A percentile compares a stretch with the other conserved stretches of the same genome.
phyloP scores from a whole-genome alignment of 1,140 invertebrate genomes.

The Magallana ariakensis region DNA sequence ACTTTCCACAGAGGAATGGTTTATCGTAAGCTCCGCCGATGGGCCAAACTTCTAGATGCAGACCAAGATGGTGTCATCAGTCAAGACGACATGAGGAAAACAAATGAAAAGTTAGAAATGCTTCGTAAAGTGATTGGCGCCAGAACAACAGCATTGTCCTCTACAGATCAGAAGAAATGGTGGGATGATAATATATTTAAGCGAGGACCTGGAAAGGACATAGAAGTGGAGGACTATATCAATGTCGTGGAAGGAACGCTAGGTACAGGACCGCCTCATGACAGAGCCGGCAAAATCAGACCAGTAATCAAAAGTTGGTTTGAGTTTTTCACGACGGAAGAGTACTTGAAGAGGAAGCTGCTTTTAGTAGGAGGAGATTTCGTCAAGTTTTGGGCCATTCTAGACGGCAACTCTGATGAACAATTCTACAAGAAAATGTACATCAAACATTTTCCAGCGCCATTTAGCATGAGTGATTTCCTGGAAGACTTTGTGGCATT shows the following conservation, averaged over 20 bases:
- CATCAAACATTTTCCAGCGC: not conserved
- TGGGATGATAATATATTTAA: conserved; percentile 32
- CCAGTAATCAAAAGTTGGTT: not conserved
- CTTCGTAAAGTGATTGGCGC: not conserved
- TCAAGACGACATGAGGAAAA: conserved; percentile 26
- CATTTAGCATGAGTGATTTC: not conserved
- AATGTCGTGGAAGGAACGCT: not conserved
- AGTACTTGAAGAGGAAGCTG: not conserved
- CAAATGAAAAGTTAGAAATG: conserved; percentile 22
- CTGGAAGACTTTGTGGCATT: not conserved
- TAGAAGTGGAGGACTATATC: conserved; percentile 8
- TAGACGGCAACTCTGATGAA: not conserved
- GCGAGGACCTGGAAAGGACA: not conserved
- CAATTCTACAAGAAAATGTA: not conserved
- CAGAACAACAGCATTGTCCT: not conserved
- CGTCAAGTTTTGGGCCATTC: not conserved
- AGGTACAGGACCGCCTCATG: not conserved
- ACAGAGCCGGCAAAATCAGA: not conserved
- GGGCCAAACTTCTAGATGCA: conserved; percentile 25
- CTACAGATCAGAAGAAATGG: conserved; percentile 25
- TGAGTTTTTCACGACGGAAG: not conserved
- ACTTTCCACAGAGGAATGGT: not conserved
- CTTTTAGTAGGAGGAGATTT: not conserved
- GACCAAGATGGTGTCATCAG: conserved; percentile 42
- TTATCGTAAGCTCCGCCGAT: conserved; percentile 7